A percentile compares a stretch with the other conserved stretches of the same genome.
These are phyloP conservation scores for Hippotragus niger DNA, from an alignment of 2,113 vertebrate genomes.

Conservation along the genomic window DNA sequence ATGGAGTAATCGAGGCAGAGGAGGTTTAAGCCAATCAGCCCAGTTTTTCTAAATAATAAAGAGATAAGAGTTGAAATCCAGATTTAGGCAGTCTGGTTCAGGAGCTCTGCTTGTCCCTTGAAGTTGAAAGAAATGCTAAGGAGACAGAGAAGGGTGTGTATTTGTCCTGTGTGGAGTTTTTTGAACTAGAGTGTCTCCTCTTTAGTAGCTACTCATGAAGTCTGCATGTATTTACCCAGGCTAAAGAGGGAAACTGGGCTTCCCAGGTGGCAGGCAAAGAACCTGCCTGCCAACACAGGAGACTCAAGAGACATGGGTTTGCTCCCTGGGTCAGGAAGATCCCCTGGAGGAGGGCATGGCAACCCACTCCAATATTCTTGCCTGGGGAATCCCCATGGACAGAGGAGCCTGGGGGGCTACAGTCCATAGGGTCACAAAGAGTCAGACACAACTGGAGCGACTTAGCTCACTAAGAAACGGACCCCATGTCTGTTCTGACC, in stretches of 20 bases:
- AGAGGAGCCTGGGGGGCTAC: background rate
- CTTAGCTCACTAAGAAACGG: background rate
- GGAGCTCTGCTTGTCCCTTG: background rate
- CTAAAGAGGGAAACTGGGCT: background rate
- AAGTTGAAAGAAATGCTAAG: background rate
- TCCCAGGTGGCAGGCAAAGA: background rate
- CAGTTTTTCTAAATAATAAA: background rate
- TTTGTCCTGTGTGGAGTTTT: background rate
- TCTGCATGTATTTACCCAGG: background rate
- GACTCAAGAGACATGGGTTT: background rate
- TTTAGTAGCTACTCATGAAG: background rate
- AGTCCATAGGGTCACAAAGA: background rate
- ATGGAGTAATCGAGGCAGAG: background rate
- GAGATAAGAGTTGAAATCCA: background rate
- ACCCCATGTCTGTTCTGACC: background rate
- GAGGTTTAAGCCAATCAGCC: background rate
- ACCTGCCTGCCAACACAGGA: background rate
- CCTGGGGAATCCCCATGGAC: background rate
- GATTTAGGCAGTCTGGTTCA: background rate
- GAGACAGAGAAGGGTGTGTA: background rate
- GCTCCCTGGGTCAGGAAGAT: background rate
- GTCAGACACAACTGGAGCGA: background rate
- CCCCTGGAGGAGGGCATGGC: background rate
- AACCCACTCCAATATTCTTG: background rate
- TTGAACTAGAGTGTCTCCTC: background rate